These are phyloP conservation scores for Lepidochitona cinerea DNA, from an alignment of 2,888 invertebrate genomes.

Conservation along the genomic window DNA sequence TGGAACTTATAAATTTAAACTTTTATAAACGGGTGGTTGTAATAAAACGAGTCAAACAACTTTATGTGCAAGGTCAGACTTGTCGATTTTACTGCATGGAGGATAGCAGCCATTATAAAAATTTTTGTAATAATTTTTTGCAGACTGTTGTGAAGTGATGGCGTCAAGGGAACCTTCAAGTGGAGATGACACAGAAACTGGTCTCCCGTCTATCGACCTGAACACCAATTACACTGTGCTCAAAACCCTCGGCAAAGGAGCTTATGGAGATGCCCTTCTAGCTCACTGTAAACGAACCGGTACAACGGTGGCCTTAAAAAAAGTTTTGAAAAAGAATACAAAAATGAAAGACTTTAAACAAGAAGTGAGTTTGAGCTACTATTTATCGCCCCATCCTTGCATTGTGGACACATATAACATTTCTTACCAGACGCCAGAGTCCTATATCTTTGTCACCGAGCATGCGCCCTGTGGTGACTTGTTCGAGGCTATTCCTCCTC, in stretches of 20 bases:
- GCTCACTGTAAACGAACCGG: constrained; percentile 92
- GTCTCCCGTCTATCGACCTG: neutral
- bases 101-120: too few relatives aligned
- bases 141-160: too few relatives aligned
- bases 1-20: too few relatives aligned
- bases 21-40: too few relatives aligned
- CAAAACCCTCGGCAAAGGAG: constrained; percentile 93
- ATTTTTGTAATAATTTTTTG: too few relatives aligned
- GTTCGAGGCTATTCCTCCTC: constrained; percentile 77
- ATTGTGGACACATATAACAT: constrained; percentile 95
- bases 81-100: too few relatives aligned
- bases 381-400: constrained; percentile 91
- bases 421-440: constrained; percentile 88
- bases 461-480: constrained; percentile 93
- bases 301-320: constrained; percentile 90
- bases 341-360: constrained; percentile 89
- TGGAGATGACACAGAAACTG: neutral
- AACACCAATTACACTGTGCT: neutral
- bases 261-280: constrained; percentile 93
- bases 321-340: constrained; percentile 61
- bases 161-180: too few relatives aligned
- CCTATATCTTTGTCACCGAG: constrained; percentile 94
- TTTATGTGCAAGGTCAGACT: too few relatives aligned
- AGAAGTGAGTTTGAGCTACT: constrained; percentile 95
- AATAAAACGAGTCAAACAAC: too few relatives aligned